Evolutionary conservation across 2,888 invertebrate genomes (phyloP), one percentile per base, ranked within the genome.

Genomic region (Zygothrica quintamaculata): DNA sequence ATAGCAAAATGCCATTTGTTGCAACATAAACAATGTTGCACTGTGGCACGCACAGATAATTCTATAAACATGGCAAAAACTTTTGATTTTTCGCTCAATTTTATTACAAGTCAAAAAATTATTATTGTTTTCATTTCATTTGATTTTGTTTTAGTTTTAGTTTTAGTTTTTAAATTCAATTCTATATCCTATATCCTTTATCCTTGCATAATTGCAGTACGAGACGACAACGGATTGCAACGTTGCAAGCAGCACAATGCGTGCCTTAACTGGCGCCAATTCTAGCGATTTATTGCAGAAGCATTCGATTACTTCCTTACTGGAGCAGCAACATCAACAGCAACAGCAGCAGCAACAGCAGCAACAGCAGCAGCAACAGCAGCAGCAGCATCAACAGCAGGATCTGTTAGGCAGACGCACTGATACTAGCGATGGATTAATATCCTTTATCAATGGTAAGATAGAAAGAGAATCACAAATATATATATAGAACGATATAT

Each of bases 301-400:
- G 64, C 92, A 92, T 87, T 92, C 93, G 44, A 92, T 93, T 64
- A 93, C 92, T 85, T 92, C 92, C 1, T 88, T 93, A 59, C 84
- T 92, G 74, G 92, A 92, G 52, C 90, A 90, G 50, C 89, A 88
- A 60, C 65, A 88, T 58, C 61, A 61, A 15, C 43, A 48, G 22
- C 89, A 89, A 56, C 84, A 90, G 37, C 84, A 64, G 6, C 65
- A 58, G 18, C 56, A 61, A 12, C 43, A 48, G 18, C 89, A 89
- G 56, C 84, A 90, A 33, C 84, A 64, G 4, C 65, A 58, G 15
- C 67, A 65, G 18, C 89, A 90, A 46, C 84, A 90, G 18, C 87
- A 89, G 6, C 64, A 86, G 69, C 65, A 79, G 68, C 59, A 85
- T 58, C 60, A 76, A 51, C 59, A 77, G 77, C 57, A 53, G 58